These are phyloP conservation scores for Stictonetta naevosa DNA, from an alignment of 2,113 vertebrate genomes.

Conservation along the genomic window DNA sequence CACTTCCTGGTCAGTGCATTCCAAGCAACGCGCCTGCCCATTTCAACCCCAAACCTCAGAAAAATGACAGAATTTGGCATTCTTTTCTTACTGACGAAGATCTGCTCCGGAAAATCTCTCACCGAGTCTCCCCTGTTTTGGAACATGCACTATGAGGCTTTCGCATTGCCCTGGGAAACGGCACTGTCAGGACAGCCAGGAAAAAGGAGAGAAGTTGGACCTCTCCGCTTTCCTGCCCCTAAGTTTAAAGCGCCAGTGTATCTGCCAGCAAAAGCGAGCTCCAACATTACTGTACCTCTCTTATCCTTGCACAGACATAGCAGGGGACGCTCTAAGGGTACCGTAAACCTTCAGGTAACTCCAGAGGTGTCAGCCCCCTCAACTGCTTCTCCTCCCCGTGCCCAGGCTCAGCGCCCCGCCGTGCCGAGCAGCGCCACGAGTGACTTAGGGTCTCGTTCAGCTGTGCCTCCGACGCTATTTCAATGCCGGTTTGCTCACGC, in stretches of 20 bases:
- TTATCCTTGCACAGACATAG: background rate
- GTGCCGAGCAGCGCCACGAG: too few relatives aligned
- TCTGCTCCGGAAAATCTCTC: background rate
- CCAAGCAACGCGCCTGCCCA: background rate
- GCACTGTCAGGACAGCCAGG: background rate
- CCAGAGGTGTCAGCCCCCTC: background rate
- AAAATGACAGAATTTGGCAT: background rate
- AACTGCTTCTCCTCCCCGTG: fast-evolving
- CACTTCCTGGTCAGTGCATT: conserved; percentile 3
- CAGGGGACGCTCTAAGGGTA: background rate
- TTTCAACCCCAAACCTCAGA: background rate
- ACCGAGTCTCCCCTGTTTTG: background rate
- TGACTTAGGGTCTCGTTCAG: too few relatives aligned
- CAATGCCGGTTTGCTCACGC: too few relatives aligned
- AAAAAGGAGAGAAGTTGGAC: background rate
- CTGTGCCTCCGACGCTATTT: too few relatives aligned
- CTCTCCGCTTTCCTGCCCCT: background rate
- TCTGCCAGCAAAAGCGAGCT: background rate
- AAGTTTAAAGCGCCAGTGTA: background rate
- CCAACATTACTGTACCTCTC: fast-evolving
- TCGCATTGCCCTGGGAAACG: background rate
- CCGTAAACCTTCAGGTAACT: background rate
- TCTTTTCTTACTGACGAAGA: background rate
- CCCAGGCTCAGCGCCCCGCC: background rate
- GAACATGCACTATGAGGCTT: background rate